Evolutionary conservation across 2,113 vertebrate genomes (phyloP).

Genomic region (Odontesthes bonariensis): DNA sequence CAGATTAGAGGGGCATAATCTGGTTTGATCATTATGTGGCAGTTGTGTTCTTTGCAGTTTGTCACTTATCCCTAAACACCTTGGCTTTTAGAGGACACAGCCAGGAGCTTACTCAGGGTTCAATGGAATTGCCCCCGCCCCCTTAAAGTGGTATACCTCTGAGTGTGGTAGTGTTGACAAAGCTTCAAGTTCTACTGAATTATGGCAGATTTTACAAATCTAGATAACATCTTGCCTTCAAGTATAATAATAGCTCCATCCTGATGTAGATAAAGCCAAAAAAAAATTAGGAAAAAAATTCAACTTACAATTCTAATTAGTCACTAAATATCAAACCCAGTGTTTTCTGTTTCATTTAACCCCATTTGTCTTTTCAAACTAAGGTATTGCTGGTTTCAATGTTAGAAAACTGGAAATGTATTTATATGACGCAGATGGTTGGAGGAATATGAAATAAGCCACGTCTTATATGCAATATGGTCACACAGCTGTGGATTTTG

Average conservation of each 20-base stretch:
- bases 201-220: too few relatives aligned
- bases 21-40: constrained; percentile 20
- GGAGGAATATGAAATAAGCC: constrained; percentile 62
- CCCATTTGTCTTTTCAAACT: constrained; percentile 20
- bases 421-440: constrained; percentile 69
- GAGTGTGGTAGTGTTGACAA: too few relatives aligned
- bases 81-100: constrained; percentile 24
- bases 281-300: too few relatives aligned
- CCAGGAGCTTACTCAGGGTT: constrained; percentile 8
- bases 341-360: constrained; percentile 5
- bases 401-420: constrained; percentile 51
- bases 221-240: too few relatives aligned
- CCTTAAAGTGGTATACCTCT: too few relatives aligned
- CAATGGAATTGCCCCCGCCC: too few relatives aligned
- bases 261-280: too few relatives aligned
- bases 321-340: not conserved
- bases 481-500: constrained; percentile 75
- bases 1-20: too few relatives aligned
- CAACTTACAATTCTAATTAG: not conserved
- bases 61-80: constrained; percentile 16
- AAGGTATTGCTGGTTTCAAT: constrained; percentile 37
- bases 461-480: constrained; percentile 73
- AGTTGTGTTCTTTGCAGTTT: constrained; percentile 14
- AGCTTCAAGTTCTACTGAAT: too few relatives aligned
- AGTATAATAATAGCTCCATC: too few relatives aligned